phyloP scores from a whole-genome alignment of 2,797 vertebrate genomes.

The Phyllotis vaccarum region DNA sequence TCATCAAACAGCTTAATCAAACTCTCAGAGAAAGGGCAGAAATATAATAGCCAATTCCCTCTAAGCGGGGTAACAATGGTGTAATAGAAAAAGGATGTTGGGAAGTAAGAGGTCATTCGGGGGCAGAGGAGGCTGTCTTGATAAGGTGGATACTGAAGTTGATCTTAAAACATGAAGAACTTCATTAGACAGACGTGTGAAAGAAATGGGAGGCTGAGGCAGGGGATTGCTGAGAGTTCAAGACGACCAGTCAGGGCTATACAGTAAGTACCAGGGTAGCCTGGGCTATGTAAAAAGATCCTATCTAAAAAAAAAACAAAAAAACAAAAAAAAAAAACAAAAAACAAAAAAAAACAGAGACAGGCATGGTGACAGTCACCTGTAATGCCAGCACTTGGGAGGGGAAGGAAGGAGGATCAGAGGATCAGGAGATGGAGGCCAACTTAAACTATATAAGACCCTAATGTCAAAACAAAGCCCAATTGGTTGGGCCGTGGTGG shows the following conservation, averaged over 20 bases:
- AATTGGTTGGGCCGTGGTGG: not conserved
- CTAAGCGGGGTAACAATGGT: not conserved
- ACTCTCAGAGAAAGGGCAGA: constrained; percentile 32
- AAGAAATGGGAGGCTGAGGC: not conserved
- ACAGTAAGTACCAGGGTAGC: not conserved
- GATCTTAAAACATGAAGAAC: not conserved
- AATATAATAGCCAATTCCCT: not conserved
- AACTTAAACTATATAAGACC: not conserved
- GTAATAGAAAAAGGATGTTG: not conserved
- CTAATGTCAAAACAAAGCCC: not conserved
- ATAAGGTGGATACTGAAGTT: not conserved
- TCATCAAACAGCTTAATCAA: not conserved
- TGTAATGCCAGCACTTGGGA: not conserved
- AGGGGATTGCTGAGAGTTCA: not conserved
- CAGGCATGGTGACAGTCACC: not conserved
- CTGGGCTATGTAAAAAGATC: not conserved
- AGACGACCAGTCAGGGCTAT: not conserved
- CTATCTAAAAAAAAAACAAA: not conserved
- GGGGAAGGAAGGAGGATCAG: not conserved
- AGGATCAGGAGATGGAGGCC: not conserved
- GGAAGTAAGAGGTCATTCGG: not conserved
- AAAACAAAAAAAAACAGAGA: not conserved
- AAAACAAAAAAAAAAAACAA: too few relatives aligned
- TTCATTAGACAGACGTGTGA: not conserved
- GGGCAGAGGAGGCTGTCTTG: not conserved